Evolutionary conservation across 2,888 invertebrate genomes (phyloP).

Genomic region (Amiota mariae): DNA sequence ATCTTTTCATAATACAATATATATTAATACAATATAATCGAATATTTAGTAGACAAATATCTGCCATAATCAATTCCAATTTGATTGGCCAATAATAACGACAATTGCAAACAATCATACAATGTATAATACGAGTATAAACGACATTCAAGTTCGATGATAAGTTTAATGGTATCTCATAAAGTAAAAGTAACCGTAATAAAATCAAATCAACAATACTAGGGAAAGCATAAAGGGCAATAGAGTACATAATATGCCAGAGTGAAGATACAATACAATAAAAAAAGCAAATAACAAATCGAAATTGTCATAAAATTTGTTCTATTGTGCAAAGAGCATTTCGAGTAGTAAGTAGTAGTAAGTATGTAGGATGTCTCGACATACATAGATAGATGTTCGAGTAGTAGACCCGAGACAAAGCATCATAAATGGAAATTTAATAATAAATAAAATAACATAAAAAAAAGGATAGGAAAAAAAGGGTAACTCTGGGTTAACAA

Average conservation of each 20-base stretch:
- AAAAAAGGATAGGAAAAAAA: neutral
- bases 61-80: slow-evolving; percentile 22
- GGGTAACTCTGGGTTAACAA: slow-evolving; percentile 20
- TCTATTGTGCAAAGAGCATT: neutral
- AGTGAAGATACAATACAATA: neutral
- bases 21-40: no score
- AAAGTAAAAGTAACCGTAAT: slow-evolving; percentile 13
- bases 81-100: slow-evolving; percentile 16
- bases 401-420: slow-evolving; percentile 8
- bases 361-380: no score
- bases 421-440: slow-evolving; percentile 26
- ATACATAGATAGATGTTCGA: neutral
- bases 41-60: neutral
- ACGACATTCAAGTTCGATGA: neutral
- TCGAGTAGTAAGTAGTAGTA: no score
- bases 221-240: slow-evolving; percentile 3
- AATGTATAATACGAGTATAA: neutral
- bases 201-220: slow-evolving; percentile 23
- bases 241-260: neutral
- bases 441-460: slow-evolving; percentile 13
- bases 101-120: neutral
- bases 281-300: slow-evolving; percentile 10
- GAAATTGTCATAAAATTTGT: slow-evolving; percentile 25
- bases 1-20: no score
- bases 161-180: slow-evolving; percentile 19